Base-by-base conservation (phyloP, 2,888 invertebrate species). In the Eilema sororculum region DNA sequence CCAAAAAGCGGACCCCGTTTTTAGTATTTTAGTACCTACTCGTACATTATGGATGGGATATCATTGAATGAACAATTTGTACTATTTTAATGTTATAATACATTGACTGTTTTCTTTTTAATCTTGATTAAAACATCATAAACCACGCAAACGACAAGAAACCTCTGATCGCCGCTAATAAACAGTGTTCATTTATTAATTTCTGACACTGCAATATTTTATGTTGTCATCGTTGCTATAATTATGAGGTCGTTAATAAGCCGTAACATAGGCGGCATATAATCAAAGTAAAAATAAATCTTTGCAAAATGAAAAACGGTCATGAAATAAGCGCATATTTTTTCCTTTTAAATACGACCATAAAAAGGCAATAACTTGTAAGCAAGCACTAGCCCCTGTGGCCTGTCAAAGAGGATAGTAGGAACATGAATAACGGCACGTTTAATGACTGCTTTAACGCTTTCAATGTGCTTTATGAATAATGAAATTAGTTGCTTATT, bases 391-490 rank as follows among this genome's bases (percentile, higher is more conserved):
- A 92, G 91, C 91, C 87, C 86, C 84, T 74, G 85, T 81, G 81
- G 88, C 90, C 89, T 91, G 94, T 94, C 95, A 93, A 89, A 91
- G 86, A 87, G 89, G 94, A 94, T 93, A 93, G 93, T 91, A 92
- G 89, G 85, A 90, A 89, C 89, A 93, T 94, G 93, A 95, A 90
- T 91, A 91, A 95, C 90, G 90, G 85, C 83, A 86, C 79, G 84
- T 91, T 92, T 94, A 95, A 95, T 93, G 94, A 95, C 91, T 92
- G 91, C 94, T 91, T 94, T 94, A 93, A 90, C 94, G 95, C 93
- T 93, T 94, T 89, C 92, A 94, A 95, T 95, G 92, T 93, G 93
- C 93, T 93, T 94, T 95, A 94, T 94, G 95, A 94, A 95, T 95
- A 95, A 95, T 94, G 88, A 94, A 95, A 95, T 95, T 94, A 94